Conservation (phyloP, 2,113 vertebrate genomes). For the Formicarius rufipectus region DNA sequence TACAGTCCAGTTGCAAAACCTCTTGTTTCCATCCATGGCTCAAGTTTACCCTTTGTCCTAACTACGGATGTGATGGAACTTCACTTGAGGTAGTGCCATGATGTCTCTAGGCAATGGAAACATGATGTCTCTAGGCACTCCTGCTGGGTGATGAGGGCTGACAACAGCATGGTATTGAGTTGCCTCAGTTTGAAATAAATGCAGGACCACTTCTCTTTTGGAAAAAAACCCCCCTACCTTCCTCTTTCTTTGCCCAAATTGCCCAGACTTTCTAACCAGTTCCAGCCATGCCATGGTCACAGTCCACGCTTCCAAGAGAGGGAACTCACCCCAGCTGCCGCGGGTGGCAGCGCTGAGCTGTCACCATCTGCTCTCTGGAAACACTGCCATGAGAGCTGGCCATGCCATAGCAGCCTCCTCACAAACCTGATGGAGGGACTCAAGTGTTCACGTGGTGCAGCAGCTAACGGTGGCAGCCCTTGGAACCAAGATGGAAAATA, state of each 20-base stretch:
- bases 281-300: not conserved
- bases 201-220: not conserved
- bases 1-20: not conserved
- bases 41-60: not conserved
- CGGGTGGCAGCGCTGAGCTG: not conserved
- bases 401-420: slow-evolving; percentile 14
- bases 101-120: not conserved
- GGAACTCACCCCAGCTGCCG: slow-evolving; percentile 8
- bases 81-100: not conserved
- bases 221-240: not conserved
- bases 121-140: too few relatives aligned
- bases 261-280: not conserved
- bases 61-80: not conserved
- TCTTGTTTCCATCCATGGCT: not conserved
- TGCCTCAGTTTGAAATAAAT: not conserved
- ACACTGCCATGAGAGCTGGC: slow-evolving; percentile 45
- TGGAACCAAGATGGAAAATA: slow-evolving; percentile 61
- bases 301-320: not conserved
- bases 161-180: not conserved
- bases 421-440: slow-evolving; percentile 15
- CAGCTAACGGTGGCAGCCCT: slow-evolving; percentile 43
- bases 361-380: slow-evolving; percentile 57
- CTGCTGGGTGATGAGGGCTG: not conserved
- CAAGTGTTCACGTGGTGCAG: slow-evolving; percentile 44
- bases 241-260: not conserved